Evolutionary conservation across 2,888 invertebrate species (phyloP).

Genomic region (Cheilosia vernalis): DNA sequence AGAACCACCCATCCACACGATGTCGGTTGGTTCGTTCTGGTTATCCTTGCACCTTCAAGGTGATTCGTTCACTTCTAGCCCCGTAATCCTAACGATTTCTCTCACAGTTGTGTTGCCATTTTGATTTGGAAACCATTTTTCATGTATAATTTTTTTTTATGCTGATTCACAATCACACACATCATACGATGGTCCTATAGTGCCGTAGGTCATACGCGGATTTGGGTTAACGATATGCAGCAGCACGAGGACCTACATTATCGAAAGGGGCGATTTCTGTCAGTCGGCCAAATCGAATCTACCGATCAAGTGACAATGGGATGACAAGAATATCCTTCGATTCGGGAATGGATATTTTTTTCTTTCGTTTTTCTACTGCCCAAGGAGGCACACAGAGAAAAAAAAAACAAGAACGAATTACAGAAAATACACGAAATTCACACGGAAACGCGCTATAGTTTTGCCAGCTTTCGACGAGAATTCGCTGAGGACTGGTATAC

Average conservation of each 20-base stretch:
- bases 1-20: constrained; percentile 1
- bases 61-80: constrained; percentile 28
- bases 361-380: not conserved
- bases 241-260: constrained; percentile 33
- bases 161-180: constrained; percentile 54
- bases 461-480: constrained; percentile 72
- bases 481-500: constrained; percentile 75
- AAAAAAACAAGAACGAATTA: constrained; percentile 23
- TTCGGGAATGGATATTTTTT: not conserved
- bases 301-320: not conserved
- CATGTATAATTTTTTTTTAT: constrained; percentile 16
- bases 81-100: constrained; percentile 43
- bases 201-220: constrained; percentile 74
- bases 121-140: constrained; percentile 40
- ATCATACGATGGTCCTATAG: constrained; percentile 52
- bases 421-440: constrained; percentile 57
- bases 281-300: constrained; percentile 34
- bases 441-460: constrained; percentile 59
- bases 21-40: not conserved
- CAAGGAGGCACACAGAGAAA: constrained; percentile 2
- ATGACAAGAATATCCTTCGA: constrained; percentile 11
- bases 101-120: constrained; percentile 67
- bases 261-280: constrained; percentile 43
- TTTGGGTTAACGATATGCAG: constrained; percentile 73
- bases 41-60: constrained; percentile 49